Conservation (phyloP, 2,888 invertebrate genomes). For the Eupithecia exiguata region DNA sequence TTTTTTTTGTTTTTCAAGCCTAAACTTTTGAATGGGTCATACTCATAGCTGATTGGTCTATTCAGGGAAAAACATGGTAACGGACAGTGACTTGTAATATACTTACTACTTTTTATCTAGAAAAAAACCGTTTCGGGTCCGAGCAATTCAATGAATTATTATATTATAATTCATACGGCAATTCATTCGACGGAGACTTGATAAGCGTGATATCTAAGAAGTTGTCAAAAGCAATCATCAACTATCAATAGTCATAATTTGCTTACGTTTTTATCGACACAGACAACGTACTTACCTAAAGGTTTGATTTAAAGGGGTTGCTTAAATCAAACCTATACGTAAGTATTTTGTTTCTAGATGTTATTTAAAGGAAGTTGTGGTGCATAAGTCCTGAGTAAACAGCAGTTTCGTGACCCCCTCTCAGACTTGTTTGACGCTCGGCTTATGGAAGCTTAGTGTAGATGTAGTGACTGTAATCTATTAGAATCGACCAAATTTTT, state of each 20-base stretch:
- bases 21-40: too few relatives aligned
- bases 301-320: too few relatives aligned
- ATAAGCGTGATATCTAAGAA: neutral
- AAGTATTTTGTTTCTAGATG: neutral
- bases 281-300: too few relatives aligned
- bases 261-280: neutral
- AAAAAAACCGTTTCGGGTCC: neutral
- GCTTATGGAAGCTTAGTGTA: constrained; percentile 33
- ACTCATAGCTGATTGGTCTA: too few relatives aligned
- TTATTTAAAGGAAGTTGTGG: constrained; percentile 6
- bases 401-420: constrained; percentile 27
- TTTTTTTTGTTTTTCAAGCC: too few relatives aligned
- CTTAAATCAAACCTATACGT: neutral
- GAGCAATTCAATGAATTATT: neutral
- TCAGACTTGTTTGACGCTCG: constrained; percentile 36
- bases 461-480: constrained; percentile 1
- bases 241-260: too few relatives aligned
- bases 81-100: too few relatives aligned
- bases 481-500: constrained; percentile 14
- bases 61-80: too few relatives aligned
- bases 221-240: neutral
- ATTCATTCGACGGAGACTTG: too few relatives aligned
- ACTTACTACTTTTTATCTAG: neutral
- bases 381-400: constrained; percentile 31
- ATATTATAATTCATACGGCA: too few relatives aligned